Evolutionary conservation across 2,888 invertebrate species (phyloP).

Genomic region (Cyaniris semiargus): DNA sequence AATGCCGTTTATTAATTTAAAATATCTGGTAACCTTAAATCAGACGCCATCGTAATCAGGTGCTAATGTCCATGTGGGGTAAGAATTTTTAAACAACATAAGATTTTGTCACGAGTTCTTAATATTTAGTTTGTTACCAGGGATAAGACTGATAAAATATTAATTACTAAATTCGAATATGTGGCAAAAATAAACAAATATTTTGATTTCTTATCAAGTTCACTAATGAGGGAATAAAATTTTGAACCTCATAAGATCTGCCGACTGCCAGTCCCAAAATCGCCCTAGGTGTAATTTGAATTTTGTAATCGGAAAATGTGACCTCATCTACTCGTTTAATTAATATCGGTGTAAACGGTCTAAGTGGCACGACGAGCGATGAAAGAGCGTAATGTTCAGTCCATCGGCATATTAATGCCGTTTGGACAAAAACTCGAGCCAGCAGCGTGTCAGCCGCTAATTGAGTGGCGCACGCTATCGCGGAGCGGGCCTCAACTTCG

Average conservation of each 20-base stretch:
- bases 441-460: conserved; percentile 69
- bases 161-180: not conserved
- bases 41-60: not conserved
- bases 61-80: not conserved
- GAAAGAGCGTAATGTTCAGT: conserved; percentile 63
- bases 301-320: conserved; percentile 43
- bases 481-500: conserved; percentile 59
- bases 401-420: conserved; percentile 67
- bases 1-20: conserved; percentile 45
- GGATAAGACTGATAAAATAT: not conserved
- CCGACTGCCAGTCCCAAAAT: conserved; percentile 50
- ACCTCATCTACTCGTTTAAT: conserved; percentile 35
- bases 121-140: too few relatives aligned
- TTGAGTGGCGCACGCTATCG: conserved; percentile 74
- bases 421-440: conserved; percentile 68
- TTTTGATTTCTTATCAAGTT: conserved; percentile 54
- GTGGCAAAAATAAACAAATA: not conserved
- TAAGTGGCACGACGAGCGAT: conserved; percentile 42
- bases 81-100: conserved; percentile 24
- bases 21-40: conserved; percentile 27
- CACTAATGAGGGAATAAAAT: not conserved
- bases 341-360: conserved; percentile 36
- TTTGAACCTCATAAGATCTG: not conserved
- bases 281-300: conserved; percentile 34
- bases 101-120: too few relatives aligned